Percentiles rank a stretch among this genome's conserved stretches.
These are phyloP conservation scores for Periophthalmus magnuspinnatus DNA, from an alignment of 2,797 vertebrate genomes.

Conservation along the genomic window DNA sequence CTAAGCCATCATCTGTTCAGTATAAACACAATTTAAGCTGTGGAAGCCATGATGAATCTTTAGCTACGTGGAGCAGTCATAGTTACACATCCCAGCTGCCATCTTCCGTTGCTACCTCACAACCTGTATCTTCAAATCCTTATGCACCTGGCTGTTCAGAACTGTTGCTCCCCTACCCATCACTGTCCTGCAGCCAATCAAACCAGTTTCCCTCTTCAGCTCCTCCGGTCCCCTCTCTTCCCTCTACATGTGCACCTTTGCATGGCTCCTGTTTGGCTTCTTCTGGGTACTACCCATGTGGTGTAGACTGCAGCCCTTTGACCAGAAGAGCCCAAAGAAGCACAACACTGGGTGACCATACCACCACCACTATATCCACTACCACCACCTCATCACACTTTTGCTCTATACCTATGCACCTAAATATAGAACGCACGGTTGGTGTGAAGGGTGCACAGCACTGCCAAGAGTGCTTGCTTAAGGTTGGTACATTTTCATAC, in stretches of 20 bases:
- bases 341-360: slow-evolving; percentile 55
- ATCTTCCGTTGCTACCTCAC: slow-evolving; percentile 72
- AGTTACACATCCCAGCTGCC: slow-evolving; percentile 57
- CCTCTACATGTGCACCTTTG: slow-evolving; percentile 47
- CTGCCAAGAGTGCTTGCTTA: slow-evolving; percentile 89
- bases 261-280: slow-evolving; percentile 63
- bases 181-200: slow-evolving; percentile 55
- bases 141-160: slow-evolving; percentile 85
- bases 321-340: slow-evolving; percentile 63
- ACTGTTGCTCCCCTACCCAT: slow-evolving; percentile 74
- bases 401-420: slow-evolving; percentile 89
- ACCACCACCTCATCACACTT: slow-evolving; percentile 77
- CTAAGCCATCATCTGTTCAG: slow-evolving; percentile 47
- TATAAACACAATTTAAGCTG: slow-evolving; percentile 43
- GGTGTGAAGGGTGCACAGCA: slow-evolving; percentile 90
- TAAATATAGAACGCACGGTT: slow-evolving; percentile 84
- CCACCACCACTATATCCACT: slow-evolving; percentile 65
- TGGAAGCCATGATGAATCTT: slow-evolving; percentile 33
- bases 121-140: slow-evolving; percentile 68
- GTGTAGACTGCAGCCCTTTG: slow-evolving; percentile 61
- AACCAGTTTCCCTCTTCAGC: slow-evolving; percentile 47
- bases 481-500: slow-evolving; percentile 85
- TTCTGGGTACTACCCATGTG: slow-evolving; percentile 66
- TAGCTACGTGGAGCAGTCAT: slow-evolving; percentile 43
- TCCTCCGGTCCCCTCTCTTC: slow-evolving; percentile 47